Conservation (phyloP, 2,113 vertebrate genomes). For the Casuarius casuarius region DNA sequence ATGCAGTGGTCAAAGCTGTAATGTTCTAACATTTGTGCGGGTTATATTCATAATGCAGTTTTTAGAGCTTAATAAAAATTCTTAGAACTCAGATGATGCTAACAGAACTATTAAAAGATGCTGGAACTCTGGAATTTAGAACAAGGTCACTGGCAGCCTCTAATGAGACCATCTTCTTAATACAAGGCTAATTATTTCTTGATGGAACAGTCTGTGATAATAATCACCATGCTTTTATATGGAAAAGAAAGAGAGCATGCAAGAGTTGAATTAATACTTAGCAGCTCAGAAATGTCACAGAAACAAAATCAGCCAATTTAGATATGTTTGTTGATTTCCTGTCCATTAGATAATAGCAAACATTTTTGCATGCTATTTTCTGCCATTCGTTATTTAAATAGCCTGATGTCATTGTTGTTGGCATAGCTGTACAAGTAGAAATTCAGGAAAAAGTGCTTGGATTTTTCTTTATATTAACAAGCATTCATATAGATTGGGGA, state of each 20-base stretch:
- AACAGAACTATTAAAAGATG: slow-evolving; percentile 72
- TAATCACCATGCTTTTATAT: slow-evolving; percentile 49
- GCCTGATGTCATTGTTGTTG: neutral
- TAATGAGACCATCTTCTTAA: slow-evolving; percentile 65
- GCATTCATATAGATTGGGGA: neutral
- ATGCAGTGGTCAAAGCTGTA: slow-evolving; percentile 47
- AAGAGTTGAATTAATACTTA: slow-evolving; percentile 36
- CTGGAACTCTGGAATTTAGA: slow-evolving; percentile 66
- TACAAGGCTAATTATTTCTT: slow-evolving; percentile 70
- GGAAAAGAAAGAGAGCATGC: slow-evolving; percentile 15
- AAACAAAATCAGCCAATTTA: slow-evolving; percentile 49
- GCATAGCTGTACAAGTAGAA: neutral
- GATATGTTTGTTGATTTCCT: slow-evolving; percentile 38
- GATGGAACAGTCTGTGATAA: slow-evolving; percentile 52
- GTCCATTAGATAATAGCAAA: slow-evolving; percentile 20
- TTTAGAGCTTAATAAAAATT: slow-evolving; percentile 71
- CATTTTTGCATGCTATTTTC: neutral
- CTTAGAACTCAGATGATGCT: slow-evolving; percentile 61
- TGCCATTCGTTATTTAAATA: slow-evolving; percentile 5
- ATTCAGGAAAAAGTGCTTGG: neutral
- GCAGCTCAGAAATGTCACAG: slow-evolving; percentile 13
- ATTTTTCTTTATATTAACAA: neutral
- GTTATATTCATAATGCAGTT: slow-evolving; percentile 47
- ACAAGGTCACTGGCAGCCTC: slow-evolving; percentile 68
- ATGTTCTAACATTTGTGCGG: slow-evolving; percentile 54